A percentile compares a stretch with the other conserved stretches of the same genome.
Conservation (phyloP, 2,797 vertebrate species). For the Hydrophis major region DNA sequence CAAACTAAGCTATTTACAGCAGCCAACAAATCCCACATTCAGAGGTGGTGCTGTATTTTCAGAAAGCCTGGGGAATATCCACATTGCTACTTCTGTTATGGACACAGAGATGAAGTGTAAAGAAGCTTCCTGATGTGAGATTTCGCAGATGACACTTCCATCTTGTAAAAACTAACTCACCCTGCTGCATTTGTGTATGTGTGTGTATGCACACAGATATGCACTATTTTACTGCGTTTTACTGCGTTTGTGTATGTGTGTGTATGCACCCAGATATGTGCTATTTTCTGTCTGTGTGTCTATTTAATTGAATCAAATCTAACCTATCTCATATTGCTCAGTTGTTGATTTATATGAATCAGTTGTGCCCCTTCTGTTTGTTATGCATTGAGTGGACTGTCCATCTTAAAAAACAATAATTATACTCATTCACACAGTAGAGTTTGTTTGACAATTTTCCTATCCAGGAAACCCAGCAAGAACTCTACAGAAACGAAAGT, state of each 20-base stretch:
- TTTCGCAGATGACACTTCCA: background rate
- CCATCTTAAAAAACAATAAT: background rate
- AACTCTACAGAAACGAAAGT: background rate
- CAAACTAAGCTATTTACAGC: constrained; percentile 35
- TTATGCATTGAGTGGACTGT: background rate
- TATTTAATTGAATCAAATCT: background rate
- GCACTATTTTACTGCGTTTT: background rate
- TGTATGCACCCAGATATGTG: background rate
- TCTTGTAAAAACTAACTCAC: background rate
- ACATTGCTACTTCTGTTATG: background rate
- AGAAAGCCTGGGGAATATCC: background rate
- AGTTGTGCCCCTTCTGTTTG: background rate
- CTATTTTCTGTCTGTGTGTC: background rate
- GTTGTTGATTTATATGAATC: background rate
- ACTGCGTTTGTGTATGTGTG: background rate
- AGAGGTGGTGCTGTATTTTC: constrained; percentile 29
- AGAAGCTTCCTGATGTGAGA: background rate
- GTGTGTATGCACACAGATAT: background rate
- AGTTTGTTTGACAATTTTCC: background rate
- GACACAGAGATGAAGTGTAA: background rate
- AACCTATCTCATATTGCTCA: background rate
- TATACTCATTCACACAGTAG: background rate
- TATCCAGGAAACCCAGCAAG: background rate
- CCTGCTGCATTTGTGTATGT: background rate
- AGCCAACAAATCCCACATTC: constrained; percentile 18